Evolutionary conservation across 2,888 invertebrate species (phyloP).

Genomic region (Orchesellides sinensis): DNA sequence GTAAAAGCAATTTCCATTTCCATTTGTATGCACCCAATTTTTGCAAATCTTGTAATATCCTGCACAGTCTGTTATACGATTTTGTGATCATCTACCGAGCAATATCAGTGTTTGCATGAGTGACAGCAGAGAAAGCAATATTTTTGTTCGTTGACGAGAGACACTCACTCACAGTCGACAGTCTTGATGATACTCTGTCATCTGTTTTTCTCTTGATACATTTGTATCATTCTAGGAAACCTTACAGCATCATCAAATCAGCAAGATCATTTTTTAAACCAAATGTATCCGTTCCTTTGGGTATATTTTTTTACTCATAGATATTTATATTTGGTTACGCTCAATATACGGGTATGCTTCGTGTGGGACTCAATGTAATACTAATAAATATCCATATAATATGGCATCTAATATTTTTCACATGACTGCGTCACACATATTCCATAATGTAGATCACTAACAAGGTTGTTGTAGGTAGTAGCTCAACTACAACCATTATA

Average conservation of each 20-base stretch:
- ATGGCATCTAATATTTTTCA: background rate
- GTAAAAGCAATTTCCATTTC: no score
- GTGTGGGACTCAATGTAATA: no score
- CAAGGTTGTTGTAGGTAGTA: no score
- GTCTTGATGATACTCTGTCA: no score
- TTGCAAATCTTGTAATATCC: background rate
- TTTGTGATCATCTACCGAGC: background rate
- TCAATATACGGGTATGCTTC: no score
- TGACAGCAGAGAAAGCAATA: background rate
- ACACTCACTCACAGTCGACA: background rate
- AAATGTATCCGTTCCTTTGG: background rate
- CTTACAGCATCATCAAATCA: constrained; percentile 5
- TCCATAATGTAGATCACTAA: no score
- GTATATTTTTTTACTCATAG: background rate
- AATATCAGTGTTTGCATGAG: background rate
- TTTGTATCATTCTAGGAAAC: background rate
- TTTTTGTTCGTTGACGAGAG: background rate
- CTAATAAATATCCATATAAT: no score
- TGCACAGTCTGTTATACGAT: background rate
- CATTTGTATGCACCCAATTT: no score
- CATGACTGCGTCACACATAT: no score
- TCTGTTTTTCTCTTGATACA: no score
- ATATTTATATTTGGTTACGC: no score
- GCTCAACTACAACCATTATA: no score
- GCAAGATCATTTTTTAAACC: background rate